Percentiles rank a stretch among this genome's conserved stretches.
Conservation (phyloP, 2,113 vertebrate genomes). For the Syngnathus floridae region DNA sequence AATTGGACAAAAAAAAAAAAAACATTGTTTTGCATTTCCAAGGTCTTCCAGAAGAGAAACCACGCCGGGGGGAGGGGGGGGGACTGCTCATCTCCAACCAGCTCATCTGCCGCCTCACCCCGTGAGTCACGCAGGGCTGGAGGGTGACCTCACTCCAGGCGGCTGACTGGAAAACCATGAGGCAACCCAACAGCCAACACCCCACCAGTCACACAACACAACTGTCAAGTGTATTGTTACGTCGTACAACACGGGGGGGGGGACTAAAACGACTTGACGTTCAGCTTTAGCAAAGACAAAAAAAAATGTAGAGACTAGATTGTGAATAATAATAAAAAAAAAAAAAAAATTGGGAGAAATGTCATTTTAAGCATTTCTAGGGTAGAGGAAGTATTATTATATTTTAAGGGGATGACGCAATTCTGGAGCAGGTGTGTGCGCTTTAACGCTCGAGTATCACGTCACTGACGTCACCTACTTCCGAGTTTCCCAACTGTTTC, state of each 20-base stretch:
- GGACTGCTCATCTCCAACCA: conserved; percentile 29
- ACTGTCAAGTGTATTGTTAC: conserved; percentile 19
- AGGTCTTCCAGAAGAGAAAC: conserved; percentile 32
- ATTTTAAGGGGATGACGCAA: neutral
- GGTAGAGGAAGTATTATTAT: neutral
- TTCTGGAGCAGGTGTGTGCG: neutral
- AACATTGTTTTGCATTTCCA: conserved; percentile 2
- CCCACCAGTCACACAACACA: conserved; percentile 30
- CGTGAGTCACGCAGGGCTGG: conserved; percentile 43
- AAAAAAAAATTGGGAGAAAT: neutral
- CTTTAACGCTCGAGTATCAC: neutral
- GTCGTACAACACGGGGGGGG: neutral
- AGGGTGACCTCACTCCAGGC: conserved; percentile 33
- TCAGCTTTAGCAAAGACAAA: neutral
- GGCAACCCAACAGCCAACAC: conserved; percentile 5
- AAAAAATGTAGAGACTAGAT: neutral
- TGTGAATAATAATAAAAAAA: neutral
- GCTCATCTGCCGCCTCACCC: conserved; percentile 35
- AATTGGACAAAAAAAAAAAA: neutral
- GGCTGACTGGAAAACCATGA: conserved; percentile 7
- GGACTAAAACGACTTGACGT: conserved; percentile 16
- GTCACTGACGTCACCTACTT: neutral
- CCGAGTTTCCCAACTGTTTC: neutral
- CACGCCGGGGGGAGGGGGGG: conserved; percentile 19
- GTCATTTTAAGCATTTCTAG: neutral